Conservation (phyloP, 2,888 invertebrate genomes). For the Matsumyia berberina region DNA sequence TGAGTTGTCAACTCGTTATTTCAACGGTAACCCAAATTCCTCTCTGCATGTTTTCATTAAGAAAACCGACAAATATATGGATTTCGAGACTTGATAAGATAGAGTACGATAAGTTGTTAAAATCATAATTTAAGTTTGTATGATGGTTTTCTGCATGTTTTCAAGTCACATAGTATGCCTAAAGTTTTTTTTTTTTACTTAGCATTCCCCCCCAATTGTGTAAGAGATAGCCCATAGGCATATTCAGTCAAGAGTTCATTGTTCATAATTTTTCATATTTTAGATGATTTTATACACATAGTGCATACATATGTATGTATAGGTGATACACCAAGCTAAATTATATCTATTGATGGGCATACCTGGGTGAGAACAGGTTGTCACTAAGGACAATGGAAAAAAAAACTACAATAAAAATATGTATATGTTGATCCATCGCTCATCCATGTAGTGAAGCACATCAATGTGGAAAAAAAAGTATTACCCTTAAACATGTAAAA, state of each 20-base stretch:
- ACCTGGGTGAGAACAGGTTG: constrained; percentile 53
- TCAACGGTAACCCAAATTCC: too few species aligned
- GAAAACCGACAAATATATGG: too few species aligned
- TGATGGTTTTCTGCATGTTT: too few species aligned
- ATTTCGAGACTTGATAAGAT: too few species aligned
- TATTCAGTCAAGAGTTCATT: too few species aligned
- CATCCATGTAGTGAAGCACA: neutral
- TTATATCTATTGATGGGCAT: constrained; percentile 33
- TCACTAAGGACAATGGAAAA: constrained; percentile 37
- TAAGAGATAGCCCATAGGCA: too few species aligned
- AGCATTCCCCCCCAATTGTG: neutral
- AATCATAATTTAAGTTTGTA: too few species aligned
- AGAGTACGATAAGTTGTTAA: too few species aligned
- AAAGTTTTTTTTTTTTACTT: too few species aligned
- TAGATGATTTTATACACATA: neutral
- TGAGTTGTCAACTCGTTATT: too few species aligned
- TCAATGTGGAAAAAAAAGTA: constrained; percentile 9
- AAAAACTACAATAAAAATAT: neutral
- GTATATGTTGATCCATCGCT: neutral
- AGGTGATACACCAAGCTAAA: constrained; percentile 5
- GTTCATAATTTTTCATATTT: neutral
- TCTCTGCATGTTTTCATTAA: too few species aligned
- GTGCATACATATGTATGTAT: neutral
- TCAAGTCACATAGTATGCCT: constrained; percentile 3
- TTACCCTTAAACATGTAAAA: constrained; percentile 43